Percentiles rank a stretch among this genome's conserved stretches.
phyloP scores from a whole-genome alignment of 2,888 invertebrate genomes.

The Chrysolina oricalcia region DNA sequence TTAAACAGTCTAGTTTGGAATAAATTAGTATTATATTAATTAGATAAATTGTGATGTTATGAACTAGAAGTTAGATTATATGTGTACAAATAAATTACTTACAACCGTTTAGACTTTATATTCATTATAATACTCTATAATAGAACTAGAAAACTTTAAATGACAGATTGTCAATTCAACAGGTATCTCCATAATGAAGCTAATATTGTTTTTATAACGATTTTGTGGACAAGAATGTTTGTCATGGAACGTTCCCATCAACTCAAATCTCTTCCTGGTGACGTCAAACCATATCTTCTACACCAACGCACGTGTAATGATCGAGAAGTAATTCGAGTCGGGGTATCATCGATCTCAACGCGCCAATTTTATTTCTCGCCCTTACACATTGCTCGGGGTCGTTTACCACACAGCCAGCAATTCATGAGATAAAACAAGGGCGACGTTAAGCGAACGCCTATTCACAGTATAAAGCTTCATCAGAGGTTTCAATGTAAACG shows the following conservation, averaged over 20 bases:
- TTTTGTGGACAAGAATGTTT: too few relatives aligned
- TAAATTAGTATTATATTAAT: too few relatives aligned
- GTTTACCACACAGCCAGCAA: not conserved
- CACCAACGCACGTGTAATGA: slow-evolving; percentile 14
- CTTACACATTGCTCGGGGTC: not conserved
- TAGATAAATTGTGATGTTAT: too few relatives aligned
- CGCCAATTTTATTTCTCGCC: slow-evolving; percentile 12
- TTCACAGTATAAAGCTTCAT: not conserved
- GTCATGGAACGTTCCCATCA: not conserved
- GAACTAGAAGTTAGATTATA: too few relatives aligned
- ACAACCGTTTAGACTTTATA: too few relatives aligned
- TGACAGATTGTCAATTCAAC: too few relatives aligned
- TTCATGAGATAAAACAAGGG: not conserved
- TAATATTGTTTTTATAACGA: not conserved
- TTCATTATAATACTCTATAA: too few relatives aligned
- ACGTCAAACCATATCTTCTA: slow-evolving; percentile 17
- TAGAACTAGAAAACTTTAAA: too few relatives aligned
- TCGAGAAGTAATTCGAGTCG: not conserved
- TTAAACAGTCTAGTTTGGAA: too few relatives aligned
- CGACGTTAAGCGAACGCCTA: not conserved
- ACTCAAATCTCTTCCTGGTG: not conserved
- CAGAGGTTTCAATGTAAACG: not conserved
- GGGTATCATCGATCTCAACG: slow-evolving; percentile 13
- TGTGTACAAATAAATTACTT: too few relatives aligned
- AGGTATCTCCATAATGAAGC: too few relatives aligned